Evolutionary conservation across 2,888 invertebrate species (phyloP).

Genomic region (Achlya flavicornis): DNA sequence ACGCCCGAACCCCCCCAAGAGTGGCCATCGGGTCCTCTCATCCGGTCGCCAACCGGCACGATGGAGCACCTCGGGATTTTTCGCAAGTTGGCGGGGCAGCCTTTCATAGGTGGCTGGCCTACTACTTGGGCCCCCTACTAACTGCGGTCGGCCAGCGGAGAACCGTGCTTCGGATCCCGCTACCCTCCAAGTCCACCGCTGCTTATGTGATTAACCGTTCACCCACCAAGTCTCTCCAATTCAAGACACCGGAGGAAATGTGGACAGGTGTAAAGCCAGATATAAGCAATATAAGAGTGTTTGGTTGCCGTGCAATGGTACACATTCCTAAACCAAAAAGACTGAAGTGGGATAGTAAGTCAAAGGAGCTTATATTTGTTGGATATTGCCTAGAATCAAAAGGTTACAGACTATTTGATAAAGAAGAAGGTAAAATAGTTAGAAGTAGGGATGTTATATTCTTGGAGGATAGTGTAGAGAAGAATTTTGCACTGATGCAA

Average conservation of each 20-base stretch:
- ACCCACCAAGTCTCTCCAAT: neutral
- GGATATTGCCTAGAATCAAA: neutral
- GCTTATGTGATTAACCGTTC: neutral
- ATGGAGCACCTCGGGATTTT: no score
- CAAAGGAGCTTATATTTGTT: neutral
- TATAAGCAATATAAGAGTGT: neutral
- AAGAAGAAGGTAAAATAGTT: neutral
- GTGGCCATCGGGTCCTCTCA: no score
- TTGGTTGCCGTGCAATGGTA: neutral
- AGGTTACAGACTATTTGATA: neutral
- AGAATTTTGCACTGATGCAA: neutral
- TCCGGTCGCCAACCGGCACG: no score
- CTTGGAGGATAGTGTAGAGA: neutral
- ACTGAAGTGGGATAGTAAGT: neutral
- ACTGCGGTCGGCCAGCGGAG: no score
- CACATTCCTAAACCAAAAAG: neutral
- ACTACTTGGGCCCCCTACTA: no score
- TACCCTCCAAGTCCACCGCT: no score
- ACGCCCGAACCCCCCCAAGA: no score
- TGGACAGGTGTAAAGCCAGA: neutral
- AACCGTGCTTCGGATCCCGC: no score
- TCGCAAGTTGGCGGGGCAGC: no score
- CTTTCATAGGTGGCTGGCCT: no score
- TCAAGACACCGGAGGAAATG: neutral
- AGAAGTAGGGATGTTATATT: neutral